A percentile compares a stretch with the other conserved stretches of the same genome.
These are phyloP conservation scores for Artemia franciscana DNA, from an alignment of 1,140 invertebrate genomes.

Conservation along the genomic window DNA sequence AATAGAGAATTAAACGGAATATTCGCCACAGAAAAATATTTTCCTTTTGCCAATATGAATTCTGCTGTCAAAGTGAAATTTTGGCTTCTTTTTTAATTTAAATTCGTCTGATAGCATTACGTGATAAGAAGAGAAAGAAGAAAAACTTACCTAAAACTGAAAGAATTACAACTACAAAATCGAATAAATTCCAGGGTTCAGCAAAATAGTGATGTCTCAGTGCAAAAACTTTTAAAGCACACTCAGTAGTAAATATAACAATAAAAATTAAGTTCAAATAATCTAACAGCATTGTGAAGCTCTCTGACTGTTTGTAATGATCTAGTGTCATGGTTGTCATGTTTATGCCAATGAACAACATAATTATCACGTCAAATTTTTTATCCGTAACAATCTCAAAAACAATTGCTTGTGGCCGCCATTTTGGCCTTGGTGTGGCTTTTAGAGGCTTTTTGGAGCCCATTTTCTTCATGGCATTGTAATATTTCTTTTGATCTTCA, in stretches of 20 bases:
- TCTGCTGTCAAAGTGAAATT: no score
- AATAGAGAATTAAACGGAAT: no score
- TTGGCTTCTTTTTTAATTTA: no score
- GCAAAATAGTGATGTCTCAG: slow-evolving; percentile 94
- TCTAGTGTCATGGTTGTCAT: slow-evolving; percentile 98
- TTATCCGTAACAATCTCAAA: slow-evolving; percentile 94
- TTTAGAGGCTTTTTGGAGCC: slow-evolving; percentile 91
- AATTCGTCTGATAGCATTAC: no score
- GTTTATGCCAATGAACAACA: slow-evolving; percentile 94
- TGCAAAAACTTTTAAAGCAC: slow-evolving; percentile 88
- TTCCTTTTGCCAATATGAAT: no score
- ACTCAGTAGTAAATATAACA: slow-evolving; percentile 90
- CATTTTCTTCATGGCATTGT: slow-evolving; percentile 99
- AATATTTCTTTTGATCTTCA: slow-evolving; percentile 99
- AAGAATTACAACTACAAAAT: slow-evolving; percentile 94
- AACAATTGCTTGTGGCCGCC: slow-evolving; percentile 78
- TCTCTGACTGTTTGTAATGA: slow-evolving; percentile 66
- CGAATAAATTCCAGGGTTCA: slow-evolving; percentile 98
- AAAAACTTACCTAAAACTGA: slow-evolving; percentile 69
- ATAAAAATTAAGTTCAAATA: slow-evolving; percentile 93
- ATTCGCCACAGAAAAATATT: no score
- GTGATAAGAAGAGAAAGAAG: no score
- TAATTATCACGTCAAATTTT: slow-evolving; percentile 98
- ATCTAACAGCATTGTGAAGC: slow-evolving; percentile 58
- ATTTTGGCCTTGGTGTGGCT: slow-evolving; percentile 89